Conservation (phyloP, 2,797 vertebrate species). For the Ceryle rudis region DNA sequence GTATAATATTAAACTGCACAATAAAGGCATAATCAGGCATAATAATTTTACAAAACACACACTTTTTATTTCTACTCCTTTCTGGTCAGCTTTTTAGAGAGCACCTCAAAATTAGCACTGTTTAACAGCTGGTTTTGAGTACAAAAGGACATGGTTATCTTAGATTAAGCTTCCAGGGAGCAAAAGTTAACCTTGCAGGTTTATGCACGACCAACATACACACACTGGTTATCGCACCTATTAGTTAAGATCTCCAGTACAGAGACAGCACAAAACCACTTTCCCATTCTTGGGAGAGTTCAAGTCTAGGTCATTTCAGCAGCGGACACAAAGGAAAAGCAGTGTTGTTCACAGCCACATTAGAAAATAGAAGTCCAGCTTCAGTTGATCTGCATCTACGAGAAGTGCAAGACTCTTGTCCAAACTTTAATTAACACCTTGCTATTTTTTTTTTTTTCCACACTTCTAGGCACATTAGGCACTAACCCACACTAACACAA, state of each 20-base stretch:
- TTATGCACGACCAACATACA: neutral
- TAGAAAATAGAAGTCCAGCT: neutral
- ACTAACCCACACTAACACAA: neutral
- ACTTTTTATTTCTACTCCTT: neutral
- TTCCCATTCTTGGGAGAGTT: neutral
- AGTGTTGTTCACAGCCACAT: neutral
- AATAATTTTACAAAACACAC: neutral
- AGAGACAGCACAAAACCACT: neutral
- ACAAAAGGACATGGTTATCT: neutral
- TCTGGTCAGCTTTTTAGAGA: neutral
- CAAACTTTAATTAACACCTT: neutral
- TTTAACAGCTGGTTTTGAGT: neutral
- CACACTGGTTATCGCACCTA: neutral
- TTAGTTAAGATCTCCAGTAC: neutral
- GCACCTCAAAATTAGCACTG: neutral
- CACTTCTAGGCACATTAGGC: neutral
- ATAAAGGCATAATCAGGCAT: neutral
- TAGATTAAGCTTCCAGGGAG: neutral
- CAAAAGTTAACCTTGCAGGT: neutral
- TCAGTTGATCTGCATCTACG: accelerated
- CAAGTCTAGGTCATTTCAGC: neutral
- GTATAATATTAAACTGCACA: neutral
- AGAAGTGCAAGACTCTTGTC: neutral
- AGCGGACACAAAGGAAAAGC: neutral
- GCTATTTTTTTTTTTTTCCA: neutral